phyloP scores from a whole-genome alignment of 1,140 invertebrate genomes.

The Trichonephila inaurata region DNA sequence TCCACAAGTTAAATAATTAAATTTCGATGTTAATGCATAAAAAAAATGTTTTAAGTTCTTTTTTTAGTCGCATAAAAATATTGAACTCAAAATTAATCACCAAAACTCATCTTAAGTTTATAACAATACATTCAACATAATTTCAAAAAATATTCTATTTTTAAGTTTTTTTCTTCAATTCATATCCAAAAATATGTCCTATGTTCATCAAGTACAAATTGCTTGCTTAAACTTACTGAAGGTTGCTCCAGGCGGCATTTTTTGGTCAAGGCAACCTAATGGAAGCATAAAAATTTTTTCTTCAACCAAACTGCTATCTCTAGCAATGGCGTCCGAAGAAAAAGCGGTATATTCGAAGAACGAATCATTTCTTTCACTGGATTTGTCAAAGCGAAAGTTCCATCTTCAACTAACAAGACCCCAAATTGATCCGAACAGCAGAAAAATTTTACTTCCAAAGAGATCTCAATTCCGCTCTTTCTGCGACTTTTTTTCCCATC shows the following conservation, averaged over 20 bases:
- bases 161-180: no score
- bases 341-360: background rate
- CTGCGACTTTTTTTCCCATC: background rate
- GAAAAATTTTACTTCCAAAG: constrained; percentile 62
- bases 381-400: constrained; percentile 68
- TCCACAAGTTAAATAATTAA: no score
- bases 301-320: background rate
- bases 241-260: background rate
- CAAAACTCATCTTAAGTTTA: no score
- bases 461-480: background rate
- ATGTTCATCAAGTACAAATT: no score
- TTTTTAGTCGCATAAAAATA: no score
- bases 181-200: no score
- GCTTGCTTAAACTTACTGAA: no score
- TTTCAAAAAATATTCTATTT: no score
- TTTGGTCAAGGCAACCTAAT: background rate
- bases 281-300: constrained; percentile 2
- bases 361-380: constrained; percentile 49
- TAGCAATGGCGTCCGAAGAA: background rate
- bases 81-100: no score
- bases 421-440: constrained; percentile 67
- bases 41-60: no score
- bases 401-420: constrained; percentile 65
- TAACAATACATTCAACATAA: no score
- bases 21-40: no score